Percentiles rank a stretch among this genome's conserved stretches.
phyloP scores from a whole-genome alignment of 2,797 vertebrate species.

The Heteromormyrus szaboi region DNA sequence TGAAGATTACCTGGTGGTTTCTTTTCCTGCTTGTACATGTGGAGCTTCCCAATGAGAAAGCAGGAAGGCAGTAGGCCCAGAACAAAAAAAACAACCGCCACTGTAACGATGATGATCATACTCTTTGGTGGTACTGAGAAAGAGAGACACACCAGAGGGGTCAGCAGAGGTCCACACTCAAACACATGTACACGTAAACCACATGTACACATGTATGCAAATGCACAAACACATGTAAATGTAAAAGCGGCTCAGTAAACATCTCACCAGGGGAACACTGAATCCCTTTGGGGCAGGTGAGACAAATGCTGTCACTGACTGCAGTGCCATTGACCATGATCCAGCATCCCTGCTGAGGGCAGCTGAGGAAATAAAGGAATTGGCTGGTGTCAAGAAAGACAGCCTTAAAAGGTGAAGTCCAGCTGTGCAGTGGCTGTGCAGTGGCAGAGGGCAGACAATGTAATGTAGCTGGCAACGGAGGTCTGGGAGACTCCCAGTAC shows the following conservation, averaged over 20 bases:
- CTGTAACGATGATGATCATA: neutral
- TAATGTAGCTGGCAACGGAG: neutral
- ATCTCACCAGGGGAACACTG: neutral
- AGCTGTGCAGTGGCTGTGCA: neutral
- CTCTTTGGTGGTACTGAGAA: neutral
- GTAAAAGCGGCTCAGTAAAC: neutral
- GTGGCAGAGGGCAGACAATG: neutral
- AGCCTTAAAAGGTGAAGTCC: neutral
- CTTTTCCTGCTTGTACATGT: slow-evolving; percentile 20
- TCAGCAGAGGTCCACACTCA: neutral
- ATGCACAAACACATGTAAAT: neutral
- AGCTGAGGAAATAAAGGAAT: slow-evolving; percentile 39
- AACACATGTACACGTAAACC: neutral
- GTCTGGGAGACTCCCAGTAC: neutral
- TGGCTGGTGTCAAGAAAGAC: neutral
- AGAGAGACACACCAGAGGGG: neutral
- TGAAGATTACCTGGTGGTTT: slow-evolving; percentile 42
- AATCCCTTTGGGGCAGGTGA: neutral
- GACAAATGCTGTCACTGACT: slow-evolving; percentile 47
- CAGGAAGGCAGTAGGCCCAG: neutral
- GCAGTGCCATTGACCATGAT: slow-evolving; percentile 33
- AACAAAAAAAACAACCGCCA: neutral
- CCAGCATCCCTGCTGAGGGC: slow-evolving; percentile 29
- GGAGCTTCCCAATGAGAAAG: neutral
- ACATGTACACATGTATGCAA: too few species aligned